Base-by-base conservation (phyloP, 2,888 invertebrate genomes). In the Sphaerophoria taeniata region DNA sequence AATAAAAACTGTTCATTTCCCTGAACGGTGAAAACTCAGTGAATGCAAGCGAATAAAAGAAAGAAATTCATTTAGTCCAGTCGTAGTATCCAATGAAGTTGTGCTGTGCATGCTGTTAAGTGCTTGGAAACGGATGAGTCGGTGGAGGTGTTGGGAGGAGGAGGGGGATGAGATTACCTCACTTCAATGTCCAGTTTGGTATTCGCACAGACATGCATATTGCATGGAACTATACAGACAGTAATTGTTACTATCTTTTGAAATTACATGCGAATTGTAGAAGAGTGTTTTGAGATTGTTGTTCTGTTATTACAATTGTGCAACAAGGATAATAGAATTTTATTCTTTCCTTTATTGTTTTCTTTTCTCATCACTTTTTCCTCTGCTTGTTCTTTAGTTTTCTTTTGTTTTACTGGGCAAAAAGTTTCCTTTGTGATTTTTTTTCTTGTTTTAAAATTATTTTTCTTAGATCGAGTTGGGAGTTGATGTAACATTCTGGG, bases 241-340 rank as follows among this genome's bases (percentile, higher is more conserved):
- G 43, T 3, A 34, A 51, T 14, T 67, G 24, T 14, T 24, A 45
- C 33, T 53, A 73, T 63, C 47, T 74, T 45, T 65, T n/a, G 65
- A 78, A 67, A 83, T 79, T 75, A 80, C 76, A 85, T 70, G 77
- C 76, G 77, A 85, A 85, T 85, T 81, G 81, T 76, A 65, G 47
- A 69, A 85, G 73, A 85, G 80, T 85, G 80, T 85, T 81, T 67
- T 73, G 73, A 76, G 73, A 80, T 85, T 85, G 76, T 85, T 85
- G 72, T 80, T 80, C 61, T 81, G 76, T 85, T 85, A 79, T 84
- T 75, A 85, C 85, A 85, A 85, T 80, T 85, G 34, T 65, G 80
- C 72, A 67, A 33, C 45, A 72, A 76, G 76, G 77, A 85, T 85
- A 85, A 85, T 85, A 85, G 80, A 85, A 85, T 85, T 77, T 76